Evolutionary conservation across 2,888 invertebrate species (phyloP), one percentile per base, ranked within the genome.

Genomic region (Melanotus villosus): DNA sequence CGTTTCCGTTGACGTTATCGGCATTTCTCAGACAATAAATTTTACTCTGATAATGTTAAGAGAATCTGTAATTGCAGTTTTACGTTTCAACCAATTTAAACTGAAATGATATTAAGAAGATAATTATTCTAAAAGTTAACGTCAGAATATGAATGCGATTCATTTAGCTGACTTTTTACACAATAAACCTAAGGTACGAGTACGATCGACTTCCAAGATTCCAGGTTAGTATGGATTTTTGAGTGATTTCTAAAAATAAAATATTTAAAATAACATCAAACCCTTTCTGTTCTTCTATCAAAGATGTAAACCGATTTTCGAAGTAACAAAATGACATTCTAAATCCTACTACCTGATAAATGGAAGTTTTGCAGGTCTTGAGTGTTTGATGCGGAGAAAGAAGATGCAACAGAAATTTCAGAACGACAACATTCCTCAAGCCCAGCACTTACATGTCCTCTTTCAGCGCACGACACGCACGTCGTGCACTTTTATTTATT

Each of bases 401-500:
- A 65, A 58, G 32, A 43, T 56, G 45, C 34, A 34, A 30, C 47
- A 38, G 56, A 65, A 57, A 58, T 45, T 65, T 58, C 19, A 58
- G 32, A 50, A 56, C 19, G 45, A 34, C 54, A 38, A 47, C 57
- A 58, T 65, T 64, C 45, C 56, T 58, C 6, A 50, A 36, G 26
- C 38, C 21, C 50, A 38, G 58, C 63, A 41, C 52, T 64, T 63
- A 68, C 16, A 68, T 59, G 68, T 57, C 56, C 59, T 41, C 58
- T 58, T 62, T 68, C 62, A 32, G 38, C 45, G 45, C 52, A 47
- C 56, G 52, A 58, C 68, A 59, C 50, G 64, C 59, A 65, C 68
- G 64, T 54, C 68, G 58, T 64, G 52, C 56, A 68, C 63, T 63
- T 68, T 64, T 68, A 64, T 68, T 68, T 68, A 68, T 68, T 63